Conservation (phyloP, 2,888 invertebrate genomes). For the Parnassius smintheus region DNA sequence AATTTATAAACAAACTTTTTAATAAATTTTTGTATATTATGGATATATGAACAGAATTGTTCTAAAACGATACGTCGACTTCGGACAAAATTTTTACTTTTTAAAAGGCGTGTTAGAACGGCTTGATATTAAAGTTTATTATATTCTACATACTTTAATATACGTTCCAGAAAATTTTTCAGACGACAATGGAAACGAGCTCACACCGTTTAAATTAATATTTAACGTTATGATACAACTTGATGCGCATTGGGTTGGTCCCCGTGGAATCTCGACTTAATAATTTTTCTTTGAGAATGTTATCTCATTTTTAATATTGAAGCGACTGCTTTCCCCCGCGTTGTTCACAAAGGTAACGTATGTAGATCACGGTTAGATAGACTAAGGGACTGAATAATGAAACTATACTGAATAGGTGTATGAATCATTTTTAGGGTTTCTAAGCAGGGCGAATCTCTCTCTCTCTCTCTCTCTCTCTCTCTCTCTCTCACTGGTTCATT, state of each 20-base stretch:
- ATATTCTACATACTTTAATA: conserved; percentile 7
- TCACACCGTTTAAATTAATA: conserved; percentile 64
- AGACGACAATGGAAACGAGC: conserved; percentile 53
- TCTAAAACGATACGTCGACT: too few species aligned
- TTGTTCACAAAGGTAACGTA: conserved; percentile 67
- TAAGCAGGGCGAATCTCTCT: conserved; percentile 17
- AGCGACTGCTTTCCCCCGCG: conserved; percentile 64
- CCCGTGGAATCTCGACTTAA: conserved; percentile 72
- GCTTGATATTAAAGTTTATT: neutral
- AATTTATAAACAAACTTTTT: too few species aligned
- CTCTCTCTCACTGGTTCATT: too few species aligned
- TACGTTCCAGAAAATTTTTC: conserved; percentile 14
- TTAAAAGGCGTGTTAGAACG: neutral
- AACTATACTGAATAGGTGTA: conserved; percentile 31
- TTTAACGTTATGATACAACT: conserved; percentile 75
- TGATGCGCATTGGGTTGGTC: conserved; percentile 71
- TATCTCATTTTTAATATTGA: conserved; percentile 77
- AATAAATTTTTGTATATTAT: too few species aligned
- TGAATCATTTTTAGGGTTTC: conserved; percentile 27
- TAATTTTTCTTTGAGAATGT: conserved; percentile 77
- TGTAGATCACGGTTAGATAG: conserved; percentile 50
- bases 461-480: too few species aligned
- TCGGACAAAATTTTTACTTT: too few species aligned
- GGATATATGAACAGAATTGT: too few species aligned
- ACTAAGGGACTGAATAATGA: conserved; percentile 50